Evolutionary conservation across 2,797 vertebrate genomes (phyloP).

Genomic region (Eidolon dupreanum): DNA sequence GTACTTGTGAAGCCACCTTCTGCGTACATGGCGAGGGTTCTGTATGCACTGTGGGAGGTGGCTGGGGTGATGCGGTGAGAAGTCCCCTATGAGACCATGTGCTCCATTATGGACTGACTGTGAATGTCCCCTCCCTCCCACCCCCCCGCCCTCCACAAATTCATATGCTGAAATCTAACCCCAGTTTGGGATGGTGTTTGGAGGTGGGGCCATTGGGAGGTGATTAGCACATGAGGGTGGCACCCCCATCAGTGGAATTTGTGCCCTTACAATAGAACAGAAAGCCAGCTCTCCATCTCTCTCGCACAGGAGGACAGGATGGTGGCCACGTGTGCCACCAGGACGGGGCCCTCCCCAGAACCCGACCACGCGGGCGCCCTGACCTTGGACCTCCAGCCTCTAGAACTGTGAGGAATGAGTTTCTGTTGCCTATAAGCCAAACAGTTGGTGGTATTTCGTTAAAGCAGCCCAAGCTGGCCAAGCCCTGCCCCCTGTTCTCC

Average conservation of each 20-base stretch:
- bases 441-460: background rate
- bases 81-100: background rate
- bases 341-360: background rate
- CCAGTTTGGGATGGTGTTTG: background rate
- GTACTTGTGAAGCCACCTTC: background rate
- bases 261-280: background rate
- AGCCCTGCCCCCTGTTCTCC: background rate
- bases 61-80: rapidly evolving
- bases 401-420: background rate
- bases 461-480: background rate
- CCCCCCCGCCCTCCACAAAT: background rate
- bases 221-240: background rate
- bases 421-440: background rate
- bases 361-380: too few relatives aligned
- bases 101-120: background rate
- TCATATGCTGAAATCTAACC: background rate
- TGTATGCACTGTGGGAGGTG: background rate
- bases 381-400: background rate
- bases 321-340: too few relatives aligned
- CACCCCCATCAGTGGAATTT: background rate
- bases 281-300: background rate
- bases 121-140: background rate
- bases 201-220: background rate
- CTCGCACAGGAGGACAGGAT: background rate
- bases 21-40: background rate